Evolutionary conservation across 2,888 invertebrate genomes (phyloP).

Genomic region (Drosophila siamana): DNA sequence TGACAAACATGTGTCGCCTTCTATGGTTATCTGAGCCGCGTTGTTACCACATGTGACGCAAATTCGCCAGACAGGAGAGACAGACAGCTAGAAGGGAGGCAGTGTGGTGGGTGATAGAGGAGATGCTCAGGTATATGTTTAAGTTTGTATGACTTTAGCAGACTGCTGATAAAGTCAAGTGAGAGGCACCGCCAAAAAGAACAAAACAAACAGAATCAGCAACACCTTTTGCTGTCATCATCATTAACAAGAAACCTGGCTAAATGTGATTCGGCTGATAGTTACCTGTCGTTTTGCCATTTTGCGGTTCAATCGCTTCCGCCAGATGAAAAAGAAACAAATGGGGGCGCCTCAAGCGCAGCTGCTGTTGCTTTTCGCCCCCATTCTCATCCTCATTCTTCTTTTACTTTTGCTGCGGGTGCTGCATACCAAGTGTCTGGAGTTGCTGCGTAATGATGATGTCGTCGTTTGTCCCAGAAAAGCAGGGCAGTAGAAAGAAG

Average conservation of each 20-base stretch:
- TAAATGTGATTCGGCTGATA: conserved; percentile 40
- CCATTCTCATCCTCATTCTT: background rate
- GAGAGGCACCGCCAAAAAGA: conserved; percentile 4
- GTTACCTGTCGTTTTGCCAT: conserved; percentile 30
- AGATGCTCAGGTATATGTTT: conserved; percentile 23
- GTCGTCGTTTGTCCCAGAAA: background rate
- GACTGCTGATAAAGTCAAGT: conserved; percentile 25
- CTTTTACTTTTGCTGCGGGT: background rate
- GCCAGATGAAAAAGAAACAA: conserved; percentile 24
- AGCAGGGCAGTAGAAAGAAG: background rate
- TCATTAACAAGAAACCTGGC: conserved; percentile 48
- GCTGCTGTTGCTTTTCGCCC: background rate
- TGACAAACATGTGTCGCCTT: conserved; percentile 49
- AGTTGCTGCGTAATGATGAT: conserved; percentile 26
- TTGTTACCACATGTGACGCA: conserved; percentile 11
- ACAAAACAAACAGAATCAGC: background rate
- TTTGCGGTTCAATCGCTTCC: conserved; percentile 52
- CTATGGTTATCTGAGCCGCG: conserved; percentile 18
- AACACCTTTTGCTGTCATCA: conserved; percentile 50
- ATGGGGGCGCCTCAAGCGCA: conserved; percentile 2
- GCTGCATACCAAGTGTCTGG: conserved; percentile 21
- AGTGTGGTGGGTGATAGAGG: background rate
- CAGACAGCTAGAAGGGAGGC: too few species aligned
- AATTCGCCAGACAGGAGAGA: background rate
- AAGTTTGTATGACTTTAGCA: conserved; percentile 16